phyloP scores from a whole-genome alignment of 2,113 vertebrate genomes.

The Melospiza georgiana region DNA sequence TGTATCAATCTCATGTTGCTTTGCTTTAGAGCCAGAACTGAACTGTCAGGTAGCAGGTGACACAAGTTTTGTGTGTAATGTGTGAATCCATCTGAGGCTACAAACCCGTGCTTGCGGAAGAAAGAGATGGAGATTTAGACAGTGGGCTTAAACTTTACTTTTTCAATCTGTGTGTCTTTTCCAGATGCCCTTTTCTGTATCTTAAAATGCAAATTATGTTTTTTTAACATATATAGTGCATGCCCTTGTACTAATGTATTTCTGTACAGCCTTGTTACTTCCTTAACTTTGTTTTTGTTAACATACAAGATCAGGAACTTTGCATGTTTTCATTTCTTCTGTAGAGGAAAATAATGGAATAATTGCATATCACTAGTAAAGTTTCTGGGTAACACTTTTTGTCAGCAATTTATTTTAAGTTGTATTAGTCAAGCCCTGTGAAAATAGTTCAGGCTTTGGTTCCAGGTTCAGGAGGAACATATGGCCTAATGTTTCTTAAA shows the following conservation, averaged over 20 bases:
- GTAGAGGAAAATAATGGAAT: neutral
- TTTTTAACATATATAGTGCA: accelerated
- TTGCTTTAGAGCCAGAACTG: neutral
- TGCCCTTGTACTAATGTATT: neutral
- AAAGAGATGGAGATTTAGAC: neutral
- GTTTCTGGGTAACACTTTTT: neutral
- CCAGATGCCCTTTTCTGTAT: neutral
- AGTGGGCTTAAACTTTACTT: neutral
- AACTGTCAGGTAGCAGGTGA: neutral
- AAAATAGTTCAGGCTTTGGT: neutral
- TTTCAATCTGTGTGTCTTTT: neutral
- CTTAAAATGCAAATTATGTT: neutral
- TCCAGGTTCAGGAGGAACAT: neutral
- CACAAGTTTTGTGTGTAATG: neutral
- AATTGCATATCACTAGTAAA: neutral
- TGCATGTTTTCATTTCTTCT: neutral
- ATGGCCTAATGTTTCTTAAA: neutral
- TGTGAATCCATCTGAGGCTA: accelerated
- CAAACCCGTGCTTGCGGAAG: neutral
- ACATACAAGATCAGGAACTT: neutral
- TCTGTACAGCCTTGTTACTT: neutral
- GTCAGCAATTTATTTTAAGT: neutral
- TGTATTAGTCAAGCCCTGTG: neutral
- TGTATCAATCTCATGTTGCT: neutral
- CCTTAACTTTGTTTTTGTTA: neutral